Evolutionary conservation across 2,113 vertebrate species (phyloP).

Genomic region (Vicugna pacos): DNA sequence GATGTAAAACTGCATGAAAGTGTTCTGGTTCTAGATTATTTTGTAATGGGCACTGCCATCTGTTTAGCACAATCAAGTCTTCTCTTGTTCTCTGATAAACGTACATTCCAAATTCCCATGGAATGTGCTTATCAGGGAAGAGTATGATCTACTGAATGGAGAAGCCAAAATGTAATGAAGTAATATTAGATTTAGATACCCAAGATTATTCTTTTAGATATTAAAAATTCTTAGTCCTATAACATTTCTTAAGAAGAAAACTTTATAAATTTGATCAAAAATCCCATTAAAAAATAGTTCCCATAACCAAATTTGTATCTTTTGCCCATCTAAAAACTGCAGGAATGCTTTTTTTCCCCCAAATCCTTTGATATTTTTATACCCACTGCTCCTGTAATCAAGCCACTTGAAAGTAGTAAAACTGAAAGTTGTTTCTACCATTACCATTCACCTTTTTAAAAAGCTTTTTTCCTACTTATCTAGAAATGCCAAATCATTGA

Average conservation of each 20-base stretch:
- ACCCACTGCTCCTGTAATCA: background rate
- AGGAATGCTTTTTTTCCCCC: background rate
- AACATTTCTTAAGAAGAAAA: background rate
- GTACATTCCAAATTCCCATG: background rate
- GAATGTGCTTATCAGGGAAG: background rate
- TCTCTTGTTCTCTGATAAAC: background rate
- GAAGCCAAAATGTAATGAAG: slow-evolving; percentile 3
- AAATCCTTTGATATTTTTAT: slow-evolving; percentile 29
- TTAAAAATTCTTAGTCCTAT: background rate
- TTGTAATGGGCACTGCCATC: background rate
- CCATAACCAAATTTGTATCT: background rate
- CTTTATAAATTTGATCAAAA: background rate
- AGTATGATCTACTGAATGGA: background rate
- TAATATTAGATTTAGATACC: background rate
- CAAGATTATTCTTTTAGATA: background rate
- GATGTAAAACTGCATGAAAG: background rate
- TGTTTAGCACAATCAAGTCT: background rate
- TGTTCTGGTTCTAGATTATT: background rate
- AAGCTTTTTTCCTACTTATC: background rate
- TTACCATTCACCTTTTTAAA: background rate
- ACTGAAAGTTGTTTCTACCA: background rate
- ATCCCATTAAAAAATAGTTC: background rate
- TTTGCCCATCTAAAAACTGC: background rate
- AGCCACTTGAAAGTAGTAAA: slow-evolving; percentile 46
- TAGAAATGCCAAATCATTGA: background rate